Evolutionary conservation across 2,113 vertebrate species (phyloP), one percentile per base, ranked within the genome.

Genomic region (Ovibos moschatus): DNA sequence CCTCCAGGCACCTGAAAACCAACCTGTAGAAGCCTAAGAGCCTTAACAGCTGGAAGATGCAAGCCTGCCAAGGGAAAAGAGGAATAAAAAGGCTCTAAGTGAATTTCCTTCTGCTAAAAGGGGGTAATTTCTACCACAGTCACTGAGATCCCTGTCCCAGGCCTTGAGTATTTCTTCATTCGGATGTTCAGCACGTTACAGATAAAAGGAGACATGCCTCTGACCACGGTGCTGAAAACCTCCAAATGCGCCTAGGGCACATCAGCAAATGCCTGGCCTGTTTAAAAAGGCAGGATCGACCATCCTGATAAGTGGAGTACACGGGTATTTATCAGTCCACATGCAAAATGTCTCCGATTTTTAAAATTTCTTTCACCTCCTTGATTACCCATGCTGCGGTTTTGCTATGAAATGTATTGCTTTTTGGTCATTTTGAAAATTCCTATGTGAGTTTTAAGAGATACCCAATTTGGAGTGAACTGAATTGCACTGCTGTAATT

Each of bases 1-100:
- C 51, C 43, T 58, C 55, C 15, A 47, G 94, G 85, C 36, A 94
- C 53, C 96, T 81, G 43, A 95, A 97, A 89, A 86, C 53, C 47
- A 97, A 82, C 78, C 82, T 95, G 51, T 81, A 93, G 43, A 62
- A 79, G 43, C 23, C 0, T 91, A 36, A 97, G 6, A 88, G 53
- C 19, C 60, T 96, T 94, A 53, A 92, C 17, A 98, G 93, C 33
- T 95, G n/a, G 43, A 98, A 98, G 98, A 97, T n/a, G n/a, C 16
- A 95, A 50, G 93, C 97, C 89, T 51, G 27, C 79, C 60, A 76
- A 96, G 60, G 60, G 57, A 88, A 50, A 93, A 78, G 21, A 58
- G 28, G 88, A 94, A 93, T 87, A 91, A 98, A 97, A 97, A 97
- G 86, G 84, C 36, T 30, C 43, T 78, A 87, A 97, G 87, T 43